These are phyloP conservation scores for Drosophila mettleri DNA, from an alignment of 2,888 invertebrate species.

Conservation along the genomic window DNA sequence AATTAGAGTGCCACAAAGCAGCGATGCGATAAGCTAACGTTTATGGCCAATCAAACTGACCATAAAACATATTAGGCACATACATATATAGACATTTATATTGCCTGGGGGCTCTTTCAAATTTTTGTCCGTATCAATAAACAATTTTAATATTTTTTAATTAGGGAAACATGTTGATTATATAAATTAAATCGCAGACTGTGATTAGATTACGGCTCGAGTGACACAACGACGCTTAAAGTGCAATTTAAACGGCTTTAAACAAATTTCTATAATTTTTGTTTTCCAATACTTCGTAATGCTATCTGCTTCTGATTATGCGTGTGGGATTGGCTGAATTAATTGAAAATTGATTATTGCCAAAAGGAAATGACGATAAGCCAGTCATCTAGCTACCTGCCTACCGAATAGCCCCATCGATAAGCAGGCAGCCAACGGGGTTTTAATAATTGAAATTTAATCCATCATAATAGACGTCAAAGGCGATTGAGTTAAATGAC, in stretches of 20 bases:
- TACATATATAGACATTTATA: neutral
- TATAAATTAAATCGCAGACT: slow-evolving; percentile 81
- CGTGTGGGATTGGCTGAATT: slow-evolving; percentile 55
- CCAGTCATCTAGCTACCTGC: neutral
- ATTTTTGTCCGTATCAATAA: slow-evolving; percentile 54
- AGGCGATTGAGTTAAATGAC: slow-evolving; percentile 46
- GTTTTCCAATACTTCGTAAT: slow-evolving; percentile 8
- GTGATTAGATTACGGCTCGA: slow-evolving; percentile 76
- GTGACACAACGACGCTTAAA: slow-evolving; percentile 78
- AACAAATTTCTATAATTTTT: slow-evolving; percentile 77
- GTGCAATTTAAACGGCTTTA: slow-evolving; percentile 80
- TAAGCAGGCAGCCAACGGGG: slow-evolving; percentile 39
- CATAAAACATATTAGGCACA: slow-evolving; percentile 38
- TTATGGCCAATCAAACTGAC: slow-evolving; percentile 57
- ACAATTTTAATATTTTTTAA: slow-evolving; percentile 82
- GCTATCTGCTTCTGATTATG: slow-evolving; percentile 42
- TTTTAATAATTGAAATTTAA: slow-evolving; percentile 83
- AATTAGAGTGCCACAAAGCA: slow-evolving; percentile 64
- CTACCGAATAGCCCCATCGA: slow-evolving; percentile 10
- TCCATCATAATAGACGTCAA: slow-evolving; percentile 84
- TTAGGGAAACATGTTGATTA: slow-evolving; percentile 82
- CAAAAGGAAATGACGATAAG: slow-evolving; percentile 59
- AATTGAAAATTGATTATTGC: slow-evolving; percentile 82
- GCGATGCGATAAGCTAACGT: slow-evolving; percentile 37
- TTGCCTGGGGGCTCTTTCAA: neutral